A percentile compares a stretch with the other conserved stretches of the same genome.
These are phyloP conservation scores for Teleopsis dalmanni DNA, from an alignment of 1,140 invertebrate genomes.

Conservation along the genomic window DNA sequence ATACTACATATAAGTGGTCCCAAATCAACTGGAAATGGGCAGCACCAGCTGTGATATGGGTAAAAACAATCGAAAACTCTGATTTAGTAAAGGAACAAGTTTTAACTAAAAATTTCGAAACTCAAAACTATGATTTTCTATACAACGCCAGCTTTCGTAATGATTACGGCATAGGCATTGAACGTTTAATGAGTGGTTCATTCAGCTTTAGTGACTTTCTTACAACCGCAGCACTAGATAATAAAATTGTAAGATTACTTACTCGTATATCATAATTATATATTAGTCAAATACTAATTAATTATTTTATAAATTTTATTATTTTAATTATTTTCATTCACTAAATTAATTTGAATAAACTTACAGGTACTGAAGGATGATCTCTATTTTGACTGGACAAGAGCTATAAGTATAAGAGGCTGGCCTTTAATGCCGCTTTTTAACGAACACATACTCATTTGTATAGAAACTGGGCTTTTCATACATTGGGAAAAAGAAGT, in stretches of 20 bases:
- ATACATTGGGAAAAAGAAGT: conserved; percentile 28
- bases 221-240: conserved; percentile 22
- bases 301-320: neutral
- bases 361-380: conserved; percentile 21
- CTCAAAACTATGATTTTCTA: conserved; percentile 29
- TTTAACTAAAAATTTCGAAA: conserved; percentile 24
- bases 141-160: conserved; percentile 28
- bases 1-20: conserved; percentile 30
- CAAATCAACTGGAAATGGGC: conserved; percentile 30
- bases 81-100: conserved; percentile 29
- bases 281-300: no score
- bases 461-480: conserved; percentile 31
- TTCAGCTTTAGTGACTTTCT: conserved; percentile 34
- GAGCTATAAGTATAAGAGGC: conserved; percentile 32
- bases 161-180: conserved; percentile 33
- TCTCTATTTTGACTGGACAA: conserved; percentile 37
- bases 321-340: neutral
- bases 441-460: conserved; percentile 27
- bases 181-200: conserved; percentile 25
- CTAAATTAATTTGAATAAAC: neutral
- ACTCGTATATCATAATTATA: neutral
- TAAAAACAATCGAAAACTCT: conserved; percentile 26
- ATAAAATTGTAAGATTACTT: conserved; percentile 22
- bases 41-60: conserved; percentile 36
- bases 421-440: conserved; percentile 31